Percentiles rank a stretch among this genome's conserved stretches.
Conservation (phyloP, 2,113 vertebrate genomes). For the Regulus satrapa region DNA sequence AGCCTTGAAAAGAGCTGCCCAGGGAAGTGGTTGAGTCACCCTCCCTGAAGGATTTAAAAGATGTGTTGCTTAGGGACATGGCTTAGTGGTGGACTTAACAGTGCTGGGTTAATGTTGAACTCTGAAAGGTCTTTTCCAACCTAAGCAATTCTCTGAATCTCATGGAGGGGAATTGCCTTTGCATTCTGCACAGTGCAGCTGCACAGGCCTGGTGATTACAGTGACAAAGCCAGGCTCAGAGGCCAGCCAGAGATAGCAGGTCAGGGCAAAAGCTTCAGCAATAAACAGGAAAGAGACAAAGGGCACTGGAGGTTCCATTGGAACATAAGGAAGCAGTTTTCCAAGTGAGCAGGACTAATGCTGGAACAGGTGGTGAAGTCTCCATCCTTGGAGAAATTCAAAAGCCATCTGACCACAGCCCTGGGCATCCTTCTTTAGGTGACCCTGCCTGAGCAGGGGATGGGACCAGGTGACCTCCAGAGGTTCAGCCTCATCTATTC, state of each 20-base stretch:
- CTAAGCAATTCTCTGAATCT: background rate
- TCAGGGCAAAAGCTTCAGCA: background rate
- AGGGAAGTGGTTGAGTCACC: background rate
- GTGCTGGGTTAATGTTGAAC: background rate
- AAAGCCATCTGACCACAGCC: fast-evolving
- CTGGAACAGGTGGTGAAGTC: background rate
- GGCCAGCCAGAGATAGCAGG: background rate
- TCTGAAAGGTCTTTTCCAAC: background rate
- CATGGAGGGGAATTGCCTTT: background rate
- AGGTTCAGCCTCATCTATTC: background rate
- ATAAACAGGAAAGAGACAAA: background rate
- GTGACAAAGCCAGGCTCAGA: background rate
- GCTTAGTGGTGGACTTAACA: background rate
- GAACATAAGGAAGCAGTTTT: background rate
- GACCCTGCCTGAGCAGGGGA: background rate
- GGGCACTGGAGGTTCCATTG: background rate
- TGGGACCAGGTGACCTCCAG: background rate
- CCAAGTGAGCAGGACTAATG: background rate
- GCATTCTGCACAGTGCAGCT: background rate
- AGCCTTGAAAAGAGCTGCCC: background rate
- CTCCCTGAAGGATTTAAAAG: background rate
- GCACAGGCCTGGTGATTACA: background rate
- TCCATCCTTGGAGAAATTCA: background rate
- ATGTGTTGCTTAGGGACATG: background rate
- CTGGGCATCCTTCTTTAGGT: background rate